These are phyloP conservation scores for Callitettix versicolor DNA, from an alignment of 1,140 invertebrate species.

Conservation along the genomic window DNA sequence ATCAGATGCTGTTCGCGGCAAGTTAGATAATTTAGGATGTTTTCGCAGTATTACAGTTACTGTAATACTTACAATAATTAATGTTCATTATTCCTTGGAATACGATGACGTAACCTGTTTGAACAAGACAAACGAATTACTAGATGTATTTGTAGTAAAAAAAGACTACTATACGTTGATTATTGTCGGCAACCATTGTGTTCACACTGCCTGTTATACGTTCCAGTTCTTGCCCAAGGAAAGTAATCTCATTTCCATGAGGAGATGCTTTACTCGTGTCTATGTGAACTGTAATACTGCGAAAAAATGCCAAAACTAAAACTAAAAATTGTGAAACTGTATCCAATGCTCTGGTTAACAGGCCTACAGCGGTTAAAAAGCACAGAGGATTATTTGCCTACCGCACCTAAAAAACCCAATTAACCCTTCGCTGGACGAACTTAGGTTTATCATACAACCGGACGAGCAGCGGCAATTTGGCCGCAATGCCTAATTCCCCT, in stretches of 20 bases:
- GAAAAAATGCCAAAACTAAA: constrained; percentile 76
- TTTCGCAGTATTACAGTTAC: constrained; percentile 69
- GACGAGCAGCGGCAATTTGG: no score
- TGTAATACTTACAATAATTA: constrained; percentile 72
- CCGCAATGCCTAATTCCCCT: no score
- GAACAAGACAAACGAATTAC: constrained; percentile 69
- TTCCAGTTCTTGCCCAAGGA: constrained; percentile 64
- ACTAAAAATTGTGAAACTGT: no score
- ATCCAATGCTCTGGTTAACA: no score
- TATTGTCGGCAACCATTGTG: constrained; percentile 74
- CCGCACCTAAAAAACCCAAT: no score
- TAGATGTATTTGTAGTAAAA: no score
- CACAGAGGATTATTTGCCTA: no score
- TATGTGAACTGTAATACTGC: constrained; percentile 65
- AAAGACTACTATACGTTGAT: constrained; percentile 68
- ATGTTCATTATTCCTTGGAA: constrained; percentile 60
- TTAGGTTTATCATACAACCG: no score
- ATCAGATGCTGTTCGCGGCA: constrained; percentile 45
- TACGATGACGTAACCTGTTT: constrained; percentile 55
- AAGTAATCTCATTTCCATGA: constrained; percentile 76
- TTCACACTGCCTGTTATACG: constrained; percentile 64
- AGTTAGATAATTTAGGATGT: constrained; percentile 66
- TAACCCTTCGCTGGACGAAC: no score
- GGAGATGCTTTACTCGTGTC: constrained; percentile 64
- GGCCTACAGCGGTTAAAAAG: no score